Percentiles rank a stretch among this genome's conserved stretches.
Evolutionary conservation across 2,797 vertebrate genomes (phyloP).

Genomic region (Macrochelys suwanniensis): DNA sequence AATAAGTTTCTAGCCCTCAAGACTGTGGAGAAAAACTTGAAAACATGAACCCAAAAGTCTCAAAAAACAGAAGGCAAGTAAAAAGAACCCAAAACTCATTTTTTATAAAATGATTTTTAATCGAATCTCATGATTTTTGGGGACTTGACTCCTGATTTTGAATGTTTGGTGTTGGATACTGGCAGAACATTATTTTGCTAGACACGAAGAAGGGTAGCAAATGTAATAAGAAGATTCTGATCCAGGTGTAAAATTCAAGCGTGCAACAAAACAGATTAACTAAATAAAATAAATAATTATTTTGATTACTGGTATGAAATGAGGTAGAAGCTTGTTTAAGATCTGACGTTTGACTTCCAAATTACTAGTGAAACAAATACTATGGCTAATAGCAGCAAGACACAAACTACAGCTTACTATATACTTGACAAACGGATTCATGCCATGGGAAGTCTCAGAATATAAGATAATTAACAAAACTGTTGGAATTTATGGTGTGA

Average conservation of each 20-base stretch:
- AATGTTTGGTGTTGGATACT: neutral
- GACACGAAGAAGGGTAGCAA: neutral
- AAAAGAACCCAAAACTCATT: neutral
- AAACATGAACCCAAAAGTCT: neutral
- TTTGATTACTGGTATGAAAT: slow-evolving; percentile 7
- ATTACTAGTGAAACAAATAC: neutral
- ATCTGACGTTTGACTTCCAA: neutral
- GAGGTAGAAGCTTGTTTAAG: slow-evolving; percentile 18
- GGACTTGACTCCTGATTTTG: neutral
- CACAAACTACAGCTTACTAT: neutral
- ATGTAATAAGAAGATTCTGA: neutral
- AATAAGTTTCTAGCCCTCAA: neutral
- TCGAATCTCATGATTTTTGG: neutral
- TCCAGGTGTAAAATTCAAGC: neutral
- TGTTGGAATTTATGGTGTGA: neutral
- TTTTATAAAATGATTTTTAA: neutral
- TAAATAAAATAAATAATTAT: slow-evolving; percentile 6
- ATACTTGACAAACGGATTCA: slow-evolving; percentile 54
- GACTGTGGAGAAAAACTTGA: neutral
- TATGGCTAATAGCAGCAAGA: slow-evolving; percentile 48
- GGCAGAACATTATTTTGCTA: neutral
- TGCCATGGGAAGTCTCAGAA: slow-evolving; percentile 30
- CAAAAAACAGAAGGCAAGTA: neutral
- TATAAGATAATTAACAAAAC: neutral
- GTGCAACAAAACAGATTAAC: neutral